These are phyloP conservation scores for Apis dorsata DNA, from an alignment of 1,140 invertebrate species.

Conservation along the genomic window DNA sequence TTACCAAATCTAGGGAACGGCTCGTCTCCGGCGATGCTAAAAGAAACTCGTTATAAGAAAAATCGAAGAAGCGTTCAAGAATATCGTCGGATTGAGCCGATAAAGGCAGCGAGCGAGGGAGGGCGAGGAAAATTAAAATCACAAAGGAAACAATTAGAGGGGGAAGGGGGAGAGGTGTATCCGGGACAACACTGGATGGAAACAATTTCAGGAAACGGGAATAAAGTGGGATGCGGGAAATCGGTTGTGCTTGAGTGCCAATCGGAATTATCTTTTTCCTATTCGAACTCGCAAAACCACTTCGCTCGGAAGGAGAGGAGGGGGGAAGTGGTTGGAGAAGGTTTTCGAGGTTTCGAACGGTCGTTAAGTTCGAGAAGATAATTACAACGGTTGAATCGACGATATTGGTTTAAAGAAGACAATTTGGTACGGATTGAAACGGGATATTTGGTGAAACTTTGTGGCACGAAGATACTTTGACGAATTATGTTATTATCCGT, in stretches of 20 bases:
- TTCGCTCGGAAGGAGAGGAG: not conserved
- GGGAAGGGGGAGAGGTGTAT: not conserved
- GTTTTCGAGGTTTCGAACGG: not conserved
- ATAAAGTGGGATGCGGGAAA: conserved; percentile 1
- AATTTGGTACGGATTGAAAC: not conserved
- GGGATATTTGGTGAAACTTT: not conserved
- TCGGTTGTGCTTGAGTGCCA: not conserved
- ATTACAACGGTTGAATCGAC: not conserved
- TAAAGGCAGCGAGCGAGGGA: not conserved
- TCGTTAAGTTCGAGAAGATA: not conserved
- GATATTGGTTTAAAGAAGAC: not conserved
- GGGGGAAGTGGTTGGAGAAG: not conserved
- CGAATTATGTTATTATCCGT: not conserved
- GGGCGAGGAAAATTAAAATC: conserved; percentile 25
- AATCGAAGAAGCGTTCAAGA: conserved; percentile 9
- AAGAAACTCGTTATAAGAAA: conserved; percentile 38
- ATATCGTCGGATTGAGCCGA: not conserved
- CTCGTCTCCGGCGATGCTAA: not conserved
- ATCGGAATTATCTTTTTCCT: conserved; percentile 6
- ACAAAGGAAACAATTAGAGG: conserved; percentile 40
- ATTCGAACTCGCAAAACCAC: not conserved
- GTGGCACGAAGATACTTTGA: not conserved
- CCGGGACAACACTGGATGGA: not conserved
- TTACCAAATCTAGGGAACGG: too few relatives aligned
- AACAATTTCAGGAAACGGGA: conserved; percentile 15